Percentiles rank a stretch among this genome's conserved stretches.
These are phyloP conservation scores for Oreochromis mossambicus DNA, from an alignment of 2,797 vertebrate species.

Conservation along the genomic window DNA sequence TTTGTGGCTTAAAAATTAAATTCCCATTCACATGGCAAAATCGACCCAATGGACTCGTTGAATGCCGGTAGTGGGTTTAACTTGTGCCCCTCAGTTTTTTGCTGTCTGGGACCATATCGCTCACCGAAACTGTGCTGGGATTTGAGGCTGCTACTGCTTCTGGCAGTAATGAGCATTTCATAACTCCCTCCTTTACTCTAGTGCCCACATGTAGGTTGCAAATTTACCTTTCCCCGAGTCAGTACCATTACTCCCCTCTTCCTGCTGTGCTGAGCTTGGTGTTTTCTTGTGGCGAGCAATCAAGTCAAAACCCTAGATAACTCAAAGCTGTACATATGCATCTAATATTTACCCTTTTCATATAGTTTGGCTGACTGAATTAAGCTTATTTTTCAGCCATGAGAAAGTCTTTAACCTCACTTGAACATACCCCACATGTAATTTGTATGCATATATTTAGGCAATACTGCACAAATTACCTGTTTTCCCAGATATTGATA, in stretches of 20 bases:
- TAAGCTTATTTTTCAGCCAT: background rate
- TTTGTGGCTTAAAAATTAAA: background rate
- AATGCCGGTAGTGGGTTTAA: background rate
- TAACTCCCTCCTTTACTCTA: background rate
- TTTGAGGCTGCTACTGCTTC: background rate
- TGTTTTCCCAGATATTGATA: background rate
- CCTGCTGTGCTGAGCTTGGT: slow-evolving; percentile 3
- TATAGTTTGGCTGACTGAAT: background rate
- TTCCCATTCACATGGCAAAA: background rate
- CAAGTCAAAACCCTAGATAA: background rate
- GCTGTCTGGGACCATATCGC: background rate
- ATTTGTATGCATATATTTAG: background rate
- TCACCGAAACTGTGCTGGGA: background rate
- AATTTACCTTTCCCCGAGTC: background rate
- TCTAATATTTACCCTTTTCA: background rate
- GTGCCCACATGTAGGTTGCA: background rate
- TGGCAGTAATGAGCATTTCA: background rate
- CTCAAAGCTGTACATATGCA: background rate
- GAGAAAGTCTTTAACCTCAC: background rate
- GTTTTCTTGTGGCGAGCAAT: background rate
- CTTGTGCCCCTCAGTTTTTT: background rate
- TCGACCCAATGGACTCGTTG: background rate
- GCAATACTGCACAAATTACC: background rate
- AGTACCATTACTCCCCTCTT: background rate
- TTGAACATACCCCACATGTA: background rate